Evolutionary conservation across 2,888 invertebrate species (phyloP).

Genomic region (Lagria hirta): DNA sequence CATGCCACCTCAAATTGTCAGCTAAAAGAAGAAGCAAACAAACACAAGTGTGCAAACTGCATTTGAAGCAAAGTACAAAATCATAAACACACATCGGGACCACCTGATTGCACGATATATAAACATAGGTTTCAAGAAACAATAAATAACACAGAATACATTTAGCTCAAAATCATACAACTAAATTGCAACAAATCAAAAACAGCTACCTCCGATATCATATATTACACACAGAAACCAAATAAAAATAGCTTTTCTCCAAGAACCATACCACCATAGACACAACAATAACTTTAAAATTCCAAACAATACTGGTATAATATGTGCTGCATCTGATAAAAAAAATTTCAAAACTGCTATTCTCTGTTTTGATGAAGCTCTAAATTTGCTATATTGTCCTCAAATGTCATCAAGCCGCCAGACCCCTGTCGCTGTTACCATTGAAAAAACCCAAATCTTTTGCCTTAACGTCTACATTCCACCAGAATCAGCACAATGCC

Average conservation of each 20-base stretch:
- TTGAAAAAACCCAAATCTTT: not conserved
- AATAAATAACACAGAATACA: not conserved
- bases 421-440: not conserved
- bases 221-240: not conserved
- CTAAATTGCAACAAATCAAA: not conserved
- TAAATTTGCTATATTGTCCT: not conserved
- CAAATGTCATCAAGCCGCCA: not conserved
- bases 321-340: not conserved
- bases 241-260: not conserved
- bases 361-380: not conserved
- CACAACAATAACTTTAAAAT: not conserved
- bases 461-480: not conserved
- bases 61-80: not conserved
- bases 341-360: slow-evolving; percentile 1
- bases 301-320: not conserved
- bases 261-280: not conserved
- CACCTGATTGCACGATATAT: not conserved
- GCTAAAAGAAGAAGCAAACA: not conserved
- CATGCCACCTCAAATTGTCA: not conserved
- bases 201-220: not conserved
- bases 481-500: not conserved
- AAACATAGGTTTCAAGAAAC: slow-evolving; percentile 1
- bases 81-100: not conserved
- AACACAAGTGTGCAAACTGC: slow-evolving; percentile 4
- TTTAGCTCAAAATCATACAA: not conserved